Evolutionary conservation across 2,113 vertebrate genomes (phyloP).

Genomic region (Mesembrinibis cayennensis): DNA sequence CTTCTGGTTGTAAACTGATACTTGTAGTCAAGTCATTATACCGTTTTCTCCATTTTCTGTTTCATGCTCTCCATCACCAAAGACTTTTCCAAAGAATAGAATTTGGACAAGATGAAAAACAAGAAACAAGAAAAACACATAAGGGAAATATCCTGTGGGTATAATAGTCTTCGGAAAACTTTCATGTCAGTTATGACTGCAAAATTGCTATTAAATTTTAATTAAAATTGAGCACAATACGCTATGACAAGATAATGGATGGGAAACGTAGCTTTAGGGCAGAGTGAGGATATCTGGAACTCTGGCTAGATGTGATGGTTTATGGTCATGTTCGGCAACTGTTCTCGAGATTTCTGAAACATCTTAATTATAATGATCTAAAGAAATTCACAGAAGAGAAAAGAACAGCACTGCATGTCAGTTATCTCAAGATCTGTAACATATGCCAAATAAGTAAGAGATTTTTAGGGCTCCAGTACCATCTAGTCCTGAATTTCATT

Average conservation of each 20-base stretch:
- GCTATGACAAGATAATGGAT: slow-evolving; percentile 49
- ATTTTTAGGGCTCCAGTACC: not conserved
- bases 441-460: not conserved
- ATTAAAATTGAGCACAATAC: slow-evolving; percentile 70
- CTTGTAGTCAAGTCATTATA: not conserved
- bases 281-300: not conserved
- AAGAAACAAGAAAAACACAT: not conserved
- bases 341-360: not conserved
- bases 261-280: not conserved
- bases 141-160: slow-evolving; percentile 51
- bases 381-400: not conserved
- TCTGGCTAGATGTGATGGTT: not conserved
- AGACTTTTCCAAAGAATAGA: slow-evolving; percentile 28
- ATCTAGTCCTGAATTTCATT: not conserved
- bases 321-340: slow-evolving; percentile 7
- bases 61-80: slow-evolving; percentile 16
- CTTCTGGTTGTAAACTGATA: not conserved
- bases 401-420: not conserved
- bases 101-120: not conserved
- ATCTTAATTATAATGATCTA: not conserved
- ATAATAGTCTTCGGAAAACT: slow-evolving; percentile 35
- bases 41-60: not conserved
- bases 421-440: not conserved
- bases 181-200: slow-evolving; percentile 49
- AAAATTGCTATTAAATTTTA: slow-evolving; percentile 55